Evolutionary conservation across 2,888 invertebrate genomes (phyloP).

Genomic region (Zygaena filipendulae): DNA sequence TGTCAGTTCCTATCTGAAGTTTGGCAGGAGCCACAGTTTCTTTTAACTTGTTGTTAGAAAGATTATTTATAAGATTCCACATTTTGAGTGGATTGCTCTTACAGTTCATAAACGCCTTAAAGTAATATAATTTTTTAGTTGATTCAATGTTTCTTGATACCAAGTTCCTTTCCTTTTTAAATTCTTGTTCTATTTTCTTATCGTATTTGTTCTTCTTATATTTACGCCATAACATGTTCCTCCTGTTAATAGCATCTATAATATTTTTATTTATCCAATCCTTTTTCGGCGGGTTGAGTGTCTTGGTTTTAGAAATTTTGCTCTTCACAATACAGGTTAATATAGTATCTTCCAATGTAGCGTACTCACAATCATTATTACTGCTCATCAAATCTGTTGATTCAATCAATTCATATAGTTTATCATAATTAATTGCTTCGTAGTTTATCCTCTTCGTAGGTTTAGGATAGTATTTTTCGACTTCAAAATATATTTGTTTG

Average conservation of each 20-base stretch:
- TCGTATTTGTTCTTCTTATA: slow-evolving; percentile 3
- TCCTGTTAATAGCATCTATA: slow-evolving; percentile 7
- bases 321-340: neutral
- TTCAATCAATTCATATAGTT: slow-evolving; percentile 3
- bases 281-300: slow-evolving; percentile 4
- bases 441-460: slow-evolving; percentile 3
- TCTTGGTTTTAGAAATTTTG: slow-evolving; percentile 8
- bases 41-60: too few relatives aligned
- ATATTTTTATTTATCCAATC: slow-evolving; percentile 12
- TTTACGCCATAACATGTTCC: slow-evolving; percentile 6
- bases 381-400: too few relatives aligned
- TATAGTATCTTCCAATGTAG: slow-evolving; percentile 3
- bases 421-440: slow-evolving; percentile 6
- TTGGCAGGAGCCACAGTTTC: too few relatives aligned
- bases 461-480: slow-evolving; percentile 5
- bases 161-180: slow-evolving; percentile 4
- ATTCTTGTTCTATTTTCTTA: slow-evolving; percentile 3
- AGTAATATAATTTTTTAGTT: slow-evolving; percentile 10
- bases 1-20: too few relatives aligned
- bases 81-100: slow-evolving; percentile 14
- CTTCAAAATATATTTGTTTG: slow-evolving; percentile 16
- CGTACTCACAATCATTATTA: neutral
- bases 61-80: slow-evolving; percentile 13
- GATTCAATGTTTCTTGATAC: slow-evolving; percentile 6
- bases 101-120: slow-evolving; percentile 10